phyloP scores from a whole-genome alignment of 2,888 invertebrate genomes.

The Caenorhabditis sp. region DNA sequence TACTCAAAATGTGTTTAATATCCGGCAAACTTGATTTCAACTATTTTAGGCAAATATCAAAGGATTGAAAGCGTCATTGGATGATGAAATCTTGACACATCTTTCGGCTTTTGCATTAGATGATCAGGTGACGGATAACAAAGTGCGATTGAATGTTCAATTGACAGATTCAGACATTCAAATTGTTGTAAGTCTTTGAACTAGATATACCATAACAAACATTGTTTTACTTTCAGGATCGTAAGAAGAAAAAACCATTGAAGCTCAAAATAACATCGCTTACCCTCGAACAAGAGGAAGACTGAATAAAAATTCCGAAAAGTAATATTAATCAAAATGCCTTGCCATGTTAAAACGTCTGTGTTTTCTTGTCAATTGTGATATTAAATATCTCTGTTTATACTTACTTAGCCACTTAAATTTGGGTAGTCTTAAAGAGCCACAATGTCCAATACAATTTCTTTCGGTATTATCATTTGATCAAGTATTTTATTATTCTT shows the following conservation, averaged over 20 bases:
- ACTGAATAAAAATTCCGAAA: slow-evolving; percentile 16
- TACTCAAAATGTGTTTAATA: not conserved
- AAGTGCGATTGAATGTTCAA: slow-evolving; percentile 40
- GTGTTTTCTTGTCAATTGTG: not conserved
- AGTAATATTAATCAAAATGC: not conserved
- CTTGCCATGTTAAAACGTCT: not conserved
- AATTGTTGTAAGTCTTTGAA: slow-evolving; percentile 43
- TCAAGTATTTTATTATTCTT: not conserved
- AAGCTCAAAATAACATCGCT: slow-evolving; percentile 44
- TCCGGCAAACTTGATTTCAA: not conserved
- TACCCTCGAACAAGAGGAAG: slow-evolving; percentile 54
- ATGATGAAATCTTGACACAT: slow-evolving; percentile 60
- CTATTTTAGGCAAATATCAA: slow-evolving; percentile 32
- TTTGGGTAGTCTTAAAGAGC: not conserved
- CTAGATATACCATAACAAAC: too few species aligned
- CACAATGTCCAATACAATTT: not conserved
- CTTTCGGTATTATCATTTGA: not conserved
- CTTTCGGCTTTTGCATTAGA: slow-evolving; percentile 56
- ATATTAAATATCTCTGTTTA: not conserved
- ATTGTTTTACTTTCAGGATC: slow-evolving; percentile 39
- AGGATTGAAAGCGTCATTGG: slow-evolving; percentile 38
- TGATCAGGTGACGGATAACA: slow-evolving; percentile 50
- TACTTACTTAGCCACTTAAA: not conserved
- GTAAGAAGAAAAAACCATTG: slow-evolving; percentile 54
- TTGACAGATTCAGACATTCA: slow-evolving; percentile 52